A percentile compares a stretch with the other conserved stretches of the same genome.
Evolutionary conservation across 2,888 invertebrate species (phyloP).

Genomic region (Aspidiotus rigidus): DNA sequence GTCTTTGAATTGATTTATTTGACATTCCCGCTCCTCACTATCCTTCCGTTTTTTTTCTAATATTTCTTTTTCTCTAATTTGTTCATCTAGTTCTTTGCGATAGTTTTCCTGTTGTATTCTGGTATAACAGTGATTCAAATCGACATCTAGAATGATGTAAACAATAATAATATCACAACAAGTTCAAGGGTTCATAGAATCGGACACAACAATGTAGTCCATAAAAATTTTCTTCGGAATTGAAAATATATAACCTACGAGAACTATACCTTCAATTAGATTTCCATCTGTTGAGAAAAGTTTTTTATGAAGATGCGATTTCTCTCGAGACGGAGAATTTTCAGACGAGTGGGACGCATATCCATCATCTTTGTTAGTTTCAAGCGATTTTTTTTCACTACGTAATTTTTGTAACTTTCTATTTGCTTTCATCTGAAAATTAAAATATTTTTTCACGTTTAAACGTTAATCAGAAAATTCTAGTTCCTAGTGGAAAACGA

Average conservation of each 20-base stretch:
- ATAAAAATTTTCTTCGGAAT: neutral
- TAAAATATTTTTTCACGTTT: neutral
- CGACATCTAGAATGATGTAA: neutral
- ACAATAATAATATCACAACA: neutral
- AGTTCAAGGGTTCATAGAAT: too few relatives aligned
- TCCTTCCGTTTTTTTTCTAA: slow-evolving; percentile 22
- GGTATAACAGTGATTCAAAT: neutral
- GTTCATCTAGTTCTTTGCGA: slow-evolving; percentile 31
- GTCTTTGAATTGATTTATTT: slow-evolving; percentile 12
- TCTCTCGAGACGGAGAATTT: neutral
- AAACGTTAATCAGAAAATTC: neutral
- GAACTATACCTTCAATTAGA: slow-evolving; percentile 7
- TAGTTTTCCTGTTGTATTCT: slow-evolving; percentile 32
- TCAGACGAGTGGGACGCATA: neutral
- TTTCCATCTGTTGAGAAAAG: slow-evolving; percentile 17
- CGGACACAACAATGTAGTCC: neutral
- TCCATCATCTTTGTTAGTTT: too few relatives aligned
- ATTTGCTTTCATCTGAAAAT: too few relatives aligned
- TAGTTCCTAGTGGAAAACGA: neutral
- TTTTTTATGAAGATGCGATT: neutral
- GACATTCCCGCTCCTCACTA: slow-evolving; percentile 28
- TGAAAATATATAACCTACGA: neutral
- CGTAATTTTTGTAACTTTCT: too few relatives aligned
- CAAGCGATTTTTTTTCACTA: too few relatives aligned
- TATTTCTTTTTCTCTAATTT: slow-evolving; percentile 33